Conservation (phyloP, 1,140 invertebrate genomes). For the Pseudomyrmex dendroicus region DNA sequence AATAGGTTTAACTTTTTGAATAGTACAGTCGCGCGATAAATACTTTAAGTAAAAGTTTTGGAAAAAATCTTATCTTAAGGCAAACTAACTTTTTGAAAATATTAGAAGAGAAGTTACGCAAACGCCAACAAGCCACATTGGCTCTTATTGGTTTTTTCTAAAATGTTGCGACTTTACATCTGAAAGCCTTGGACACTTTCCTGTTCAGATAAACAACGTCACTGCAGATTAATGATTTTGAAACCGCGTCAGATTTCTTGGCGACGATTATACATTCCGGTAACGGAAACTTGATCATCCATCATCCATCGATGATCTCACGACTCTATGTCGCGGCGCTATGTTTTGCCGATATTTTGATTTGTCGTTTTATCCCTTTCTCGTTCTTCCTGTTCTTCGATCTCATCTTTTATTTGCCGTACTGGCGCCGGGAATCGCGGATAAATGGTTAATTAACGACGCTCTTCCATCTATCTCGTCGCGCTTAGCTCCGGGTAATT, state of each 20-base stretch:
- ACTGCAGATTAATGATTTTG: too few species aligned
- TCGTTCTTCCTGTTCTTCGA: conserved; percentile 11
- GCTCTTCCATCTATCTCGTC: conserved; percentile 54
- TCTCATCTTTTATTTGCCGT: conserved; percentile 56
- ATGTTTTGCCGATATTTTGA: conserved; percentile 18
- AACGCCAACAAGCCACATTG: too few species aligned
- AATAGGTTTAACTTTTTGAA: too few species aligned
- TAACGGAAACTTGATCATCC: not conserved
- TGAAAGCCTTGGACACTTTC: not conserved
- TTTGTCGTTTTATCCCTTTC: conserved; percentile 8
- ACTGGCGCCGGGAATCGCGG: conserved; percentile 36
- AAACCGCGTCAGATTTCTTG: not conserved
- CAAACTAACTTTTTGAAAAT: too few species aligned
- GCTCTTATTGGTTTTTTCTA: too few species aligned
- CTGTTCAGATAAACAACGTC: not conserved
- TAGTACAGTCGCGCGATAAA: too few species aligned
- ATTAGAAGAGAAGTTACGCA: too few species aligned
- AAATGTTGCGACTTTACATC: too few species aligned
- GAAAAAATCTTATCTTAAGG: too few species aligned
- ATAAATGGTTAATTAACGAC: conserved; percentile 67
- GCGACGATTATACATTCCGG: not conserved
- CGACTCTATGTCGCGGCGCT: not conserved
- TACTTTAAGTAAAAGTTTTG: too few species aligned
- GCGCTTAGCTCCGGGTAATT: conserved; percentile 55
- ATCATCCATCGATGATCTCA: conserved; percentile 36